Evolutionary conservation across 2,113 vertebrate species (phyloP).

Genomic region (Pangasianodon hypophthalmus): DNA sequence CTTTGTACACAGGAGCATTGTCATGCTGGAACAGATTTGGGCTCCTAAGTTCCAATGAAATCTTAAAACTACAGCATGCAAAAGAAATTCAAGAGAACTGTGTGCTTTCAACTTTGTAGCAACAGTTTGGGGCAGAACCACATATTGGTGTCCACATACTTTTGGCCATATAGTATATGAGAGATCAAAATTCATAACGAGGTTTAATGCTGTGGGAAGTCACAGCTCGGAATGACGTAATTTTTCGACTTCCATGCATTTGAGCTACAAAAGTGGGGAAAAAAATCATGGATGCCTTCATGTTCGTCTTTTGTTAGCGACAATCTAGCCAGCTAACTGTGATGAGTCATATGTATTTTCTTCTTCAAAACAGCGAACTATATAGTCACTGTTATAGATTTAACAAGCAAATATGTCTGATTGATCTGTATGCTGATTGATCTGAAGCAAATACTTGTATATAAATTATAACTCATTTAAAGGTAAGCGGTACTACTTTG

Average conservation of each 20-base stretch:
- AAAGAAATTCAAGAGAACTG: not conserved
- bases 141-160: not conserved
- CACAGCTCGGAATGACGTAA: no score
- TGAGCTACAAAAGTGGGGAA: no score
- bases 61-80: not conserved
- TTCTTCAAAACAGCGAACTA: no score
- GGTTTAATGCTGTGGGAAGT: not conserved
- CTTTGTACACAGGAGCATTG: not conserved
- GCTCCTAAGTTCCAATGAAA: not conserved
- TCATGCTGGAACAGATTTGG: not conserved
- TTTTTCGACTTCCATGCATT: no score
- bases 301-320: not conserved
- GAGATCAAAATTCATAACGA: not conserved
- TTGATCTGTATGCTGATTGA: no score
- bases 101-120: not conserved
- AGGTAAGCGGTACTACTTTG: no score
- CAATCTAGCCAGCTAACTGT: not conserved
- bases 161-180: not conserved
- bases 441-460: no score
- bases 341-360: not conserved
- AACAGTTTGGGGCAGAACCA: not conserved
- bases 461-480: no score
- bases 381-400: no score
- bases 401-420: no score
- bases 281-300: not conserved